A percentile compares a stretch with the other conserved stretches of the same genome.
These are phyloP conservation scores for Myotis planiceps DNA, from an alignment of 2,797 vertebrate genomes.

Conservation along the genomic window DNA sequence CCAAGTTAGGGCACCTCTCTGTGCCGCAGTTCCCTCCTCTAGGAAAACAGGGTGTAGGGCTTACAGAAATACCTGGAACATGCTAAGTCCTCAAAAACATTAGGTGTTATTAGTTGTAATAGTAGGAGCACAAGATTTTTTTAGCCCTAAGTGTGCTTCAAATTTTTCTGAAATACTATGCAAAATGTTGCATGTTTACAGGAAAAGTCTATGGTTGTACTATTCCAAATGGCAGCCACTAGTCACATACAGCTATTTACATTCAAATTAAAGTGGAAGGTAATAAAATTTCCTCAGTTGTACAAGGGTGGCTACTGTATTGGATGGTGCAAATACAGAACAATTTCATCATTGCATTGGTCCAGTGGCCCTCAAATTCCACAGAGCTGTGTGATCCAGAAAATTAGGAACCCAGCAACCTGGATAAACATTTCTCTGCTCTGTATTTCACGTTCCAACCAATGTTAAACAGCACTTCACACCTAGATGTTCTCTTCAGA, in stretches of 20 bases:
- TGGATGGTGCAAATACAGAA: not conserved
- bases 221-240: not conserved
- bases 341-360: not conserved
- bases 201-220: not conserved
- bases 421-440: not conserved
- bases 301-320: not conserved
- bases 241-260: not conserved
- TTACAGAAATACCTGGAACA: not conserved
- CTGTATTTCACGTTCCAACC: not conserved
- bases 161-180: conserved; percentile 1
- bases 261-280: not conserved
- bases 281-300: not conserved
- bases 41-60: not conserved
- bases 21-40: not conserved
- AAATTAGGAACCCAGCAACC: not conserved
- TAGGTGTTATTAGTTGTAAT: not conserved
- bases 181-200: not conserved
- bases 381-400: not conserved
- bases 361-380: not conserved
- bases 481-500: not conserved
- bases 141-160: not conserved
- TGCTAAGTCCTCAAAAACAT: not conserved
- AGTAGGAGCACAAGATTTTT: not conserved
- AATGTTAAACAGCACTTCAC: not conserved
- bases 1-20: not conserved